These are phyloP conservation scores for Chiroxiphia lanceolata DNA, from an alignment of 2,797 vertebrate genomes.

Conservation along the genomic window DNA sequence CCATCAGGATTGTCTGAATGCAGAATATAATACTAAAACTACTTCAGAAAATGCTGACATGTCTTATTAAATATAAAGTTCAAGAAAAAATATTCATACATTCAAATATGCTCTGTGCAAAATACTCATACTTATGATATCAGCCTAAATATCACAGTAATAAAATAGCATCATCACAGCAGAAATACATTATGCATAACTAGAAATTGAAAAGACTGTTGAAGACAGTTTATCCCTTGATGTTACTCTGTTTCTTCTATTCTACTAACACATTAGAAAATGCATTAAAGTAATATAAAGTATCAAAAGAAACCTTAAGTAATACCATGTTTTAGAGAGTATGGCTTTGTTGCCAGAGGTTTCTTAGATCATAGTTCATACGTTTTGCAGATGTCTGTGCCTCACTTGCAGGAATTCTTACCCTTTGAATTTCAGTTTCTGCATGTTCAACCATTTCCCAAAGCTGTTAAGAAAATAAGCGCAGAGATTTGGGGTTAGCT, in stretches of 20 bases:
- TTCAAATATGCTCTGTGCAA: background rate
- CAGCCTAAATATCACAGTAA: background rate
- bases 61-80: background rate
- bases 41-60: background rate
- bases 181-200: constrained; percentile 29
- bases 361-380: constrained; percentile 1
- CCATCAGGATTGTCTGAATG: background rate
- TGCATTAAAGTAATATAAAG: background rate
- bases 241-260: constrained; percentile 8
- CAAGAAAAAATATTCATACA: background rate
- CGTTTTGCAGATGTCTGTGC: background rate
- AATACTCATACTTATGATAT: background rate
- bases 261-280: background rate
- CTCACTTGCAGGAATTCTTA: background rate
- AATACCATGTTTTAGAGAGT: background rate
- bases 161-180: constrained; percentile 1
- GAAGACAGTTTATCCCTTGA: constrained; percentile 38
- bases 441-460: background rate
- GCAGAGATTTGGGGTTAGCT: background rate
- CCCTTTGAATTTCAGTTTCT: background rate
- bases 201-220: background rate
- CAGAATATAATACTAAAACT: background rate
- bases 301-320: constrained; percentile 25
- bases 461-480: background rate
- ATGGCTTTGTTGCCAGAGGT: constrained; percentile 25